A percentile compares a stretch with the other conserved stretches of the same genome.
Evolutionary conservation across 2,797 vertebrate species (phyloP).

Genomic region (Meda fulgida): DNA sequence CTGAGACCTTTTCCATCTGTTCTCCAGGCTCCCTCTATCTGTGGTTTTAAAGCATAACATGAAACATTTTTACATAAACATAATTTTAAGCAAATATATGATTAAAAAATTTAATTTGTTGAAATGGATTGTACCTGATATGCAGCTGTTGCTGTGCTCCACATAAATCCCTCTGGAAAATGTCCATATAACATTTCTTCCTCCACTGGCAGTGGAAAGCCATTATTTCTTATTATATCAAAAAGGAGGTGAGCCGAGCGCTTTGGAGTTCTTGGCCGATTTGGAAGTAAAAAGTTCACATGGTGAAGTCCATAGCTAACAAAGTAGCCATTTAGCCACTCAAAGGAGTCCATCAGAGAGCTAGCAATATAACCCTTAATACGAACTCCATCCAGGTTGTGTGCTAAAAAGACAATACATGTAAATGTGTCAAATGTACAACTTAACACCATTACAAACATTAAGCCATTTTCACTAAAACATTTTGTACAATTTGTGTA

Average conservation of each 20-base stretch:
- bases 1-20: slow-evolving; percentile 94
- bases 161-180: slow-evolving; percentile 84
- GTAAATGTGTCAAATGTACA: not conserved
- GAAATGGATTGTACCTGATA: slow-evolving; percentile 83
- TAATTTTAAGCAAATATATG: not conserved
- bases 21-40: slow-evolving; percentile 97
- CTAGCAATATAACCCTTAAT: slow-evolving; percentile 84
- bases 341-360: slow-evolving; percentile 92
- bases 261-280: slow-evolving; percentile 86
- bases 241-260: slow-evolving; percentile 85
- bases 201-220: slow-evolving; percentile 81
- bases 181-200: too few relatives aligned
- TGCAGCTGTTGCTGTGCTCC: slow-evolving; percentile 88
- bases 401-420: slow-evolving; percentile 74
- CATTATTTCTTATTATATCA: slow-evolving; percentile 84
- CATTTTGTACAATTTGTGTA: not conserved
- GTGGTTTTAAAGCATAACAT: slow-evolving; percentile 33
- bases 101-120: not conserved
- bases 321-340: slow-evolving; percentile 87
- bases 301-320: slow-evolving; percentile 87
- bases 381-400: slow-evolving; percentile 85
- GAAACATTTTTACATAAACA: not conserved
- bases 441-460: not conserved
- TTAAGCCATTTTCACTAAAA: not conserved
- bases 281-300: slow-evolving; percentile 83